These are phyloP conservation scores for Microctonus brassicae DNA, from an alignment of 2,888 invertebrate species.

Conservation along the genomic window DNA sequence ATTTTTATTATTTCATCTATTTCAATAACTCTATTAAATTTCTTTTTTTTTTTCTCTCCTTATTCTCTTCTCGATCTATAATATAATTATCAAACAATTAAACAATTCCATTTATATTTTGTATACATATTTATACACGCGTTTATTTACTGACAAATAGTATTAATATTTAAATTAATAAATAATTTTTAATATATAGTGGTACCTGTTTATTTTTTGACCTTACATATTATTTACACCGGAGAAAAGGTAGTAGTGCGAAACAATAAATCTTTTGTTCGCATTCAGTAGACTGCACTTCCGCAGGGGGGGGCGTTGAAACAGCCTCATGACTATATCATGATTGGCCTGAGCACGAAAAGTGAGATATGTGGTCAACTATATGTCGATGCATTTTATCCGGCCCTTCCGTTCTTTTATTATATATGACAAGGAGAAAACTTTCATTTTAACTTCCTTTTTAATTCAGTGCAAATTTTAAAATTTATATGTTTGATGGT, in stretches of 20 bases:
- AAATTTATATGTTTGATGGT: too few species aligned
- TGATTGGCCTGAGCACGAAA: slow-evolving; percentile 5
- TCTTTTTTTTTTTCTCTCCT: too few species aligned
- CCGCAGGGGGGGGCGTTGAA: slow-evolving; percentile 44
- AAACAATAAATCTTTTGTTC: slow-evolving; percentile 51
- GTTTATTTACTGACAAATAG: too few species aligned
- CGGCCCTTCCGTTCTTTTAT: slow-evolving; percentile 31
- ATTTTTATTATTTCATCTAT: too few species aligned
- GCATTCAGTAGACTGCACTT: slow-evolving; percentile 55
- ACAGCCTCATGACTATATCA: slow-evolving; percentile 1
- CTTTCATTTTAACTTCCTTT: slow-evolving; percentile 14
- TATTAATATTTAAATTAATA: too few species aligned
- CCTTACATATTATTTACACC: not conserved
- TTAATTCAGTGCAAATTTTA: not conserved
- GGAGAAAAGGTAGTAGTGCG: slow-evolving; percentile 41
- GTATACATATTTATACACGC: too few species aligned
- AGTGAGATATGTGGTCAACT: not conserved
- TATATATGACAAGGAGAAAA: slow-evolving; percentile 10
- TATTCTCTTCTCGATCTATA: too few species aligned
- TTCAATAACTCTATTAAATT: too few species aligned
- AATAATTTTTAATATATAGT: not conserved
- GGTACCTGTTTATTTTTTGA: slow-evolving; percentile 6
- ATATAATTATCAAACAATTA: too few species aligned
- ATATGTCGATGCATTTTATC: slow-evolving; percentile 21
- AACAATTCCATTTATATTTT: too few species aligned